A percentile compares a stretch with the other conserved stretches of the same genome.
phyloP scores from a whole-genome alignment of 2,113 vertebrate genomes.

The Noctilio leporinus region DNA sequence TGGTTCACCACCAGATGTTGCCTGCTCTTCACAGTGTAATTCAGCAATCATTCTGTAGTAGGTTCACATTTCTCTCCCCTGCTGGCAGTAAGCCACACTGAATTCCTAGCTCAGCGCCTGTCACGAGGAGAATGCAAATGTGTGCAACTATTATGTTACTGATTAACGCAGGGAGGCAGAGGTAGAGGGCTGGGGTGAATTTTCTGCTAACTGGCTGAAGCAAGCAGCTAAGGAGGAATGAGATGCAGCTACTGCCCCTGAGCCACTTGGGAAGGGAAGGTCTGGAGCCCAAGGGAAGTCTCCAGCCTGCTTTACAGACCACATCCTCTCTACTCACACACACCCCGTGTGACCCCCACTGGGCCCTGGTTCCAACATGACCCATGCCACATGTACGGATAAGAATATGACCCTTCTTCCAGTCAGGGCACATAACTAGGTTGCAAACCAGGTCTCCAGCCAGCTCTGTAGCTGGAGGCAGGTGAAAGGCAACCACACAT shows the following conservation, averaged over 20 bases:
- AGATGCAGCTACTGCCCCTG: not conserved
- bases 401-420: not conserved
- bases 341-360: not conserved
- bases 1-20: not conserved
- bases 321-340: not conserved
- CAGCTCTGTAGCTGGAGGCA: too few relatives aligned
- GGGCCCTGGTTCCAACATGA: not conserved
- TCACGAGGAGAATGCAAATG: not conserved
- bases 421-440: too few relatives aligned
- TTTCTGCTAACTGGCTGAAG: not conserved
- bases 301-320: rapidly evolving
- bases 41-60: not conserved
- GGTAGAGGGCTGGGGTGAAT: not conserved
- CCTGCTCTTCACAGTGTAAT: not conserved
- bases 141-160: not conserved
- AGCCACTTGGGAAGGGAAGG: not conserved
- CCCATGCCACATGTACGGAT: not conserved
- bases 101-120: not conserved
- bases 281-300: rapidly evolving
- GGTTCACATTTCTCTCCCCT: not conserved
- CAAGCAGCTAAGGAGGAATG: not conserved
- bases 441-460: too few relatives aligned
- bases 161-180: not conserved
- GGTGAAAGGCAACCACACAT: too few relatives aligned
- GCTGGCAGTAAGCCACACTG: not conserved